Base-by-base conservation (phyloP, 2,113 vertebrate species). In the Malurus melanocephalus region DNA sequence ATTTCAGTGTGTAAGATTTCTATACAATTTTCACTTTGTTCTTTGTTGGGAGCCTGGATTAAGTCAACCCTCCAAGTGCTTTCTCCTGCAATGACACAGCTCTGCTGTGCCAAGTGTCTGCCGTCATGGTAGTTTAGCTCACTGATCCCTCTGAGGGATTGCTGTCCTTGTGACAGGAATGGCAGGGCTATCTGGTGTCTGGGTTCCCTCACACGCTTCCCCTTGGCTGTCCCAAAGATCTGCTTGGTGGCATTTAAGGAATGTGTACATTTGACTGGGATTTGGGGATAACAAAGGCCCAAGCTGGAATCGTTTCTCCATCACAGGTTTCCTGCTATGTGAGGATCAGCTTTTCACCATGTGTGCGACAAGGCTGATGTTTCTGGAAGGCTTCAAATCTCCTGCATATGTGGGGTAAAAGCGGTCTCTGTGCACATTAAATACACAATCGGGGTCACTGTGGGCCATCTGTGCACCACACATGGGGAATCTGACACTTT, bases 381-480 rank as follows among this genome's bases (percentile, higher is more conserved):
- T 87, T 93, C 83, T 82, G 78, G 79, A 65, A 89, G 85, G 33
- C 75, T 91, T 80, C 78, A 88, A 85, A 88, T 93, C 69, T 83
- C 84, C 69, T 43, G 46, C 62, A 79, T 51, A 26, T 73, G 55
- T 55, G 45, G 8, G 3, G 84, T 68, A 73, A 66, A 85, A 95
- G 75, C 73, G 81, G 59, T 51, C 62, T 88, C 71, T 85, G 84
- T 75, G 55, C 20, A 4, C 42, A 26, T 62, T 53, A 60, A 87
- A 69, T 59, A 68, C 86, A 87, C 91, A 88, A 40, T 55, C 1
- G 0, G 74, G 67, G 71, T 87, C 80, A 55, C 78, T 76, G 66
- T 82, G 84, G 42, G 65, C 87, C 95, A 95, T 92, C 91, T 95
- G 94, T 81, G 84, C 89, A 66, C 67, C 59, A 82, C 84, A 79